Evolutionary conservation across 2,888 invertebrate species (phyloP).

Genomic region (Drosophila multiciliata): DNA sequence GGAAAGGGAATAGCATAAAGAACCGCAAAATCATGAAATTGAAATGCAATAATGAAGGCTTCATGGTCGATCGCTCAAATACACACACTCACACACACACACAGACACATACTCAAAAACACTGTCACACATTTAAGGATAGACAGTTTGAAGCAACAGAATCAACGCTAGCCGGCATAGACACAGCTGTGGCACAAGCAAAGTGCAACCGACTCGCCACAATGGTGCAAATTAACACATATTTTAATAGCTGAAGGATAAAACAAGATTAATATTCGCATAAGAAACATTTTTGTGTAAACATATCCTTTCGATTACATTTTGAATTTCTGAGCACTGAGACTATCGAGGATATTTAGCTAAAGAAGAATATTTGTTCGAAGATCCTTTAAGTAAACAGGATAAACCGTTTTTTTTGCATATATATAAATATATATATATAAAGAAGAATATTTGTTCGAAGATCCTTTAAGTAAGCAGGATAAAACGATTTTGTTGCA

Average conservation of each 20-base stretch:
- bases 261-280: background rate
- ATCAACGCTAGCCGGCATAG: slow-evolving; percentile 22
- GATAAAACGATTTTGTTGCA: background rate
- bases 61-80: slow-evolving; percentile 79
- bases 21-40: slow-evolving; percentile 76
- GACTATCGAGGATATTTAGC: background rate
- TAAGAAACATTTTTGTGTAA: background rate
- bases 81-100: slow-evolving; percentile 38
- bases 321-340: background rate
- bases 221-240: background rate
- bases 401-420: background rate
- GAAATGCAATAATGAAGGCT: slow-evolving; percentile 79
- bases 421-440: background rate
- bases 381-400: too few species aligned
- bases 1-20: slow-evolving; percentile 70
- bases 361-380: background rate
- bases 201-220: slow-evolving; percentile 71
- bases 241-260: background rate
- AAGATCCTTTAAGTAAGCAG: too few species aligned
- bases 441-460: background rate
- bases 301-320: background rate
- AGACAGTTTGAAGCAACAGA: slow-evolving; percentile 51
- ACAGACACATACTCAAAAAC: slow-evolving; percentile 8
- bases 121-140: slow-evolving; percentile 13
- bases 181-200: slow-evolving; percentile 14